Evolutionary conservation across 2,797 vertebrate species (phyloP), one percentile per base, ranked within the genome.

Genomic region (Hemibagrus guttatus): DNA sequence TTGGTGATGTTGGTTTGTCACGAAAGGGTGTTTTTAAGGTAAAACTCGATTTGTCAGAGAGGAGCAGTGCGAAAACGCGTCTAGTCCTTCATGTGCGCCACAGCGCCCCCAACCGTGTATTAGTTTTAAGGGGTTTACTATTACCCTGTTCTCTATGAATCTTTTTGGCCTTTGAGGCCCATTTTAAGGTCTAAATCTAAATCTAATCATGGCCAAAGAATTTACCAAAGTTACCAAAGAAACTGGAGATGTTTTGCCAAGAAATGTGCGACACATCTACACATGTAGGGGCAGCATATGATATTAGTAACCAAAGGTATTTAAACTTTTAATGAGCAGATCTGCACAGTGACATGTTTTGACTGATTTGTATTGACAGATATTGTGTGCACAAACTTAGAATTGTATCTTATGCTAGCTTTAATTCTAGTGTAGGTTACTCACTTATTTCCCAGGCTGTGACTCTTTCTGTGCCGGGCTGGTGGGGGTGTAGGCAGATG

Each of bases 381-480:
- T 17, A n/a, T 74, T 23, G 13, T 76, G 28, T 19, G 11, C 16
- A 56, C 52, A 59, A 39, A 17, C 31, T 19, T 35, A 19, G 8
- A 21, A 35, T 35, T 58, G 28, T 58, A 78, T 78, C 21, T 59
- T 11, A 52, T 21, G 26, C 1, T 19, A 81, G 23, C 7, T 17
- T 81, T 64, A 49, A 49, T 28, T 28, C 39, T 6, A 49, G 26
- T 52, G 16, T 12, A 21, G 13, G 2, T 12, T 69, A 97, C 97
- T 91, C 91, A 99, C 98, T 98, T 98, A 95, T 98, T 98, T 90
- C 98, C 98, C 91, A 99, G 93, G 91, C 98, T 99, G 92, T 98
- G 97, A 92, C 98, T 99, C 95, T 99, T 98, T 91, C 98, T 96
- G 94, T 99, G 98, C 89, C 97, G 96, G 13, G 97, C 97, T 16